Evolutionary conservation across 2,797 vertebrate species (phyloP), one percentile per base, ranked within the genome.

Genomic region (Cirrhinus molitorella): DNA sequence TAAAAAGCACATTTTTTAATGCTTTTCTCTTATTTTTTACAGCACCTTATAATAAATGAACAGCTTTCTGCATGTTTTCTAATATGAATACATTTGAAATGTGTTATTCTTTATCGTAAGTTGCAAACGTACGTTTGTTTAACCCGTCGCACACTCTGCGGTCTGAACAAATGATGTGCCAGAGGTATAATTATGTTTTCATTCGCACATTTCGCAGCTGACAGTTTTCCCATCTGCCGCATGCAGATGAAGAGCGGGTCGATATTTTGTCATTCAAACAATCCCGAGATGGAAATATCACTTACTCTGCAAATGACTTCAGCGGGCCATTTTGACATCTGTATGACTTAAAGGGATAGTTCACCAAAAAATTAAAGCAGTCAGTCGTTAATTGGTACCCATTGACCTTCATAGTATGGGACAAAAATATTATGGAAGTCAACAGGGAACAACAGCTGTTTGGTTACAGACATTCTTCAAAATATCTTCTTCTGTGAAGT

Each of bases 141-240:
- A 68, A 11, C 49, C 17, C 65, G 13, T 28, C 10, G 2, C 2
- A 59, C 51, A 70, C 23, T 6, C 14, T 0, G 19, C 47, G 11
- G 90, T 89, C 86, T 85, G 72, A 89, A 89, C 89, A 93, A 91
- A 89, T 92, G 90, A 93, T 86, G 89, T 92, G 88, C 19, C 79
- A 88, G 91, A 91, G 86, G 89, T 93, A 83, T 91, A 93, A 92
- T 91, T 92, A 87, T 88, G 87, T 90, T 89, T 93, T 93, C 90
- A 90, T 93, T 94, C 90, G 83, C 90, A 92, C 86, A 61, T 93
- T 79, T 92, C 88, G 88, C 88, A 89, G 87, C 86, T 93, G 89
- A 92, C 88, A 90, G 87, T 88, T 78, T 67, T 72, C 77, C 91
- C 92, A 94, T 90, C 93, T 93, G 92, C 89, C 84, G 40, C 70